Base-by-base conservation (phyloP, 2,113 vertebrate species). In the Opisthocomus hoazin region DNA sequence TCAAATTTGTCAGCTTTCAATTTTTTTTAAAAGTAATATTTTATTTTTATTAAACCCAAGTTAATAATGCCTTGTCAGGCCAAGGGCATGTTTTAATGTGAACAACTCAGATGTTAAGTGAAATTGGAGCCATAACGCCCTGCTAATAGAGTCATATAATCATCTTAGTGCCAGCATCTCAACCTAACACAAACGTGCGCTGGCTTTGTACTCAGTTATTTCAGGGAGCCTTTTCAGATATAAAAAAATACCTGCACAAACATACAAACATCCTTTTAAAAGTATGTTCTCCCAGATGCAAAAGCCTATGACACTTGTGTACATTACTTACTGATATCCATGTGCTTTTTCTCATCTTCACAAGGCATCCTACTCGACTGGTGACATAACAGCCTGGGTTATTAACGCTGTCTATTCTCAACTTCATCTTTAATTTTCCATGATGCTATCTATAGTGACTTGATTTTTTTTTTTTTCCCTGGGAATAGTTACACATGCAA, bases 1-100 rank as follows among this genome's bases (percentile, higher is more conserved):
- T 97, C 95, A 97, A 97, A 96, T 95, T 95, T 97, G 97, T 96
- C 97, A 97, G 94, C 91, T 97, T 97, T 97, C 93, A 93, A 82
- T 97, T 96, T 97, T 96, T 96, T 94, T 94, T 16, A 84, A 96
- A 96, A 76, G 79, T 80, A 94, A 83, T 91, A 79, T 97, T 97
- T 95, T 95, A 94, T 95, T 97, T 97, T 95, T 97, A 94, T 97
- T 97, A 97, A 98, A 97, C 11, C 18, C 87, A 95, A 97, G 90
- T 97, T 96, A 97, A 96, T 96, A 97, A 96, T 96, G 87, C 84
- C 90, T 94, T 97, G 92, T 97, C 97, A 97, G 95, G 95, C 84
- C 90, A 94, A 97, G 77, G 86, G 95, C 84, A 92, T 92, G 65
- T 84, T 87, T 97, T 92, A 73, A 97, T 97, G 92, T 90, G 97